phyloP scores from a whole-genome alignment of 2,888 invertebrate genomes.

The Tyria jacobaeae region DNA sequence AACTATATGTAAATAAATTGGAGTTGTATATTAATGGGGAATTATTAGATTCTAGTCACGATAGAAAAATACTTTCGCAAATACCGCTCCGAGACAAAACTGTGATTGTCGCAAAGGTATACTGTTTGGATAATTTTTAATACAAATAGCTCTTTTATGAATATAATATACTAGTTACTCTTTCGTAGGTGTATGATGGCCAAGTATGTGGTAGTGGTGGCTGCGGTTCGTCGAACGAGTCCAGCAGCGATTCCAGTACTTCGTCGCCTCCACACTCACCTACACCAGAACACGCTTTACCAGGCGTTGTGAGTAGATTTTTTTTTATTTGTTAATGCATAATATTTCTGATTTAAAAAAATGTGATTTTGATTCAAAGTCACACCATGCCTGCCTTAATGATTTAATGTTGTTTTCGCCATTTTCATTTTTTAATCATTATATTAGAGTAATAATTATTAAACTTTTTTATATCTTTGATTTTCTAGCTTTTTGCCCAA shows the following conservation, averaged over 20 bases:
- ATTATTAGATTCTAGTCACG: slow-evolving; percentile 94
- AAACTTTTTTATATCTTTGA: slow-evolving; percentile 15
- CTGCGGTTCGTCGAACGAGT: slow-evolving; percentile 89
- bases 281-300: slow-evolving; percentile 95
- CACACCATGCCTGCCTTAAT: too few species aligned
- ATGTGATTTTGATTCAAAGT: too few species aligned
- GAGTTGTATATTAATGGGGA: slow-evolving; percentile 97
- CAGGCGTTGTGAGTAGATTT: slow-evolving; percentile 95
- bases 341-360: too few species aligned
- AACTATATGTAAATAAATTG: slow-evolving; percentile 96
- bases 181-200: slow-evolving; percentile 75
- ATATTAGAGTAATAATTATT: neutral
- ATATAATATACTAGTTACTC: neutral
- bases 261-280: slow-evolving; percentile 96
- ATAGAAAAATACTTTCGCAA: slow-evolving; percentile 94
- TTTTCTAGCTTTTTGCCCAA: slow-evolving; percentile 91
- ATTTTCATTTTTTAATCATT: neutral
- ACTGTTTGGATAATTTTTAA: neutral
- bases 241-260: slow-evolving; percentile 97
- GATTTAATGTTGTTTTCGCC: too few species aligned
- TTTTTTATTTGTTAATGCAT: neutral
- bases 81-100: slow-evolving; percentile 95
- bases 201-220: slow-evolving; percentile 82
- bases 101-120: slow-evolving; percentile 87
- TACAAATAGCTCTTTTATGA: neutral